Evolutionary conservation across 1,140 invertebrate genomes (phyloP), one percentile per base, ranked within the genome.

Genomic region (Calephelis nemesis): DNA sequence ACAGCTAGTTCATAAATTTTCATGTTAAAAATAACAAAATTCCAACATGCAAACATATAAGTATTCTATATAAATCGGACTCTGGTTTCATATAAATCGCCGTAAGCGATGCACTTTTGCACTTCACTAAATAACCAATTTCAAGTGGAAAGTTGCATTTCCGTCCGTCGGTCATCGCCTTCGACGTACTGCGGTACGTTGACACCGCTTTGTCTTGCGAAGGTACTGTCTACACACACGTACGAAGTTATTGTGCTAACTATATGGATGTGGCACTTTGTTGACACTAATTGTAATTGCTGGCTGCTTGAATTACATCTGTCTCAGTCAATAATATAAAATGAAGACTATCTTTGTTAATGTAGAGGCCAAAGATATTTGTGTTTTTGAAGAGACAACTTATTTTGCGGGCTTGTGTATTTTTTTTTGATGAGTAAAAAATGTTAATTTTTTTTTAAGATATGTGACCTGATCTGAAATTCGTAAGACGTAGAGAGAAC

Each of bases 171-270:
- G 72, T 67, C 72, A 67, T 64, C 67, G 70, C 52, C 63, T 72
- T 48, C 60, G 45, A 40, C 40, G 66, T 19, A 42, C 30, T 42
- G 52, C 62, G 64, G 73, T 66, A 42, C 73, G 73, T 74, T 74
- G 73, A 74, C 73, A 67, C 62, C 69, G 74, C 71, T 71, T 75
- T 73, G 74, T 71, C 71, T 72, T 63, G 47, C 50, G 50, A 54
- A 54, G 67, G 63, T 66, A 50, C 50, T 63, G 50, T 50, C 48
- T 49, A 70, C 63, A 62, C 65, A 70, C 67, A 71, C 62, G 52
- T 42, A 19, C n/a, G 64, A 11, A 50, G 12, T n/a, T 7, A 65
- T 52, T 13, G 63, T 10, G 49, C 48, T 52, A 19, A 19, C 15
- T 19, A 54, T 19, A 54, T 42, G 64, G 48, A 52, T 65, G 64